These are phyloP conservation scores for Pongo pygmaeus DNA, from an alignment of 2,113 vertebrate species.

Conservation along the genomic window DNA sequence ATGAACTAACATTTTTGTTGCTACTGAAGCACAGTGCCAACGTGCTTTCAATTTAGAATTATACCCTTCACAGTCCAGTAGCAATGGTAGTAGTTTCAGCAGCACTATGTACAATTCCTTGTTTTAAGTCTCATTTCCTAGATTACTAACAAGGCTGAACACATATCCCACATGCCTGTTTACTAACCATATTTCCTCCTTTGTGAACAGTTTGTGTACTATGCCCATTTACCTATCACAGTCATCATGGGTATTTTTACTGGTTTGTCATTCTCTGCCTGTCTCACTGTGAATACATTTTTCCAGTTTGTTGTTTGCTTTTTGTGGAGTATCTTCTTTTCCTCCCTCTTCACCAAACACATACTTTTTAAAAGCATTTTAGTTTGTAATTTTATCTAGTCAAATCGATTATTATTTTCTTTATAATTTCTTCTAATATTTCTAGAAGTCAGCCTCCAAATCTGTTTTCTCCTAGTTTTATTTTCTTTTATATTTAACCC, in stretches of 20 bases:
- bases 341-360: not conserved
- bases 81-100: not conserved
- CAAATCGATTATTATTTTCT: not conserved
- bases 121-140: not conserved
- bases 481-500: not conserved
- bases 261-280: not conserved
- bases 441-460: not conserved
- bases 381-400: not conserved
- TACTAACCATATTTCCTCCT: not conserved
- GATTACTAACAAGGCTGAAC: not conserved
- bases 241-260: not conserved
- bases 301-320: not conserved
- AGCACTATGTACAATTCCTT: not conserved
- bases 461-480: constrained; percentile 9
- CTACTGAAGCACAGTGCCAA: not conserved
- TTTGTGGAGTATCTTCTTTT: not conserved
- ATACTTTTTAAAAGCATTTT: not conserved
- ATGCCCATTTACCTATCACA: not conserved
- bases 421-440: not conserved
- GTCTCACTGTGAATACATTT: not conserved
- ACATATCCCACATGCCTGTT: not conserved
- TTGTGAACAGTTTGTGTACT: not conserved
- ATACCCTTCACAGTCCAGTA: not conserved
- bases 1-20: not conserved
- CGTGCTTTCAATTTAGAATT: not conserved